Evolutionary conservation across 2,888 invertebrate species (phyloP).

Genomic region (Liodrosophila aerea): DNA sequence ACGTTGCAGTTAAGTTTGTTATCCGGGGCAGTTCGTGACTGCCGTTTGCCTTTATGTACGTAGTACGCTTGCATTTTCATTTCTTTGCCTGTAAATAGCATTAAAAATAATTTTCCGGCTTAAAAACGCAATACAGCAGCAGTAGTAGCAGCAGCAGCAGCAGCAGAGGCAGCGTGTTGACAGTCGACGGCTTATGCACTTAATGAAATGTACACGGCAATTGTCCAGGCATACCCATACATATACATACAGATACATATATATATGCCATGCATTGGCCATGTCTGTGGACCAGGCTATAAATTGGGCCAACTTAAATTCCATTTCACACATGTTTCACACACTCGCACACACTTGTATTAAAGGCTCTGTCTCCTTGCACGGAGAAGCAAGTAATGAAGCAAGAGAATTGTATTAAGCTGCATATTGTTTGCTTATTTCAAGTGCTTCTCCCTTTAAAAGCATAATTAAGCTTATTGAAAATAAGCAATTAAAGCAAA

Average conservation of each 20-base stretch:
- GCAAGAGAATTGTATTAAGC: constrained; percentile 14
- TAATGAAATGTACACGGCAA: constrained; percentile 78
- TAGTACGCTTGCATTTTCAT: constrained; percentile 74
- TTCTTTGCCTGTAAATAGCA: constrained; percentile 70
- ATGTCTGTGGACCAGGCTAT: constrained; percentile 37
- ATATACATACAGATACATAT: constrained; percentile 1
- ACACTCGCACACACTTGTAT: constrained; percentile 39
- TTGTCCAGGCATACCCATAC: constrained; percentile 45
- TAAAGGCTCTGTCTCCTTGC: constrained; percentile 54
- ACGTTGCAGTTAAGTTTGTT: constrained; percentile 29
- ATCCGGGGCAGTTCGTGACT: constrained; percentile 57
- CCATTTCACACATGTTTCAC: constrained; percentile 48
- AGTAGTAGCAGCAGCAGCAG: constrained; percentile 48
- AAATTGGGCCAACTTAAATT: constrained; percentile 73
- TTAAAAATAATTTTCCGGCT: constrained; percentile 77
- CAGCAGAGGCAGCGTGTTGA: constrained; percentile 58
- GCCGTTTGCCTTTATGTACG: constrained; percentile 58
- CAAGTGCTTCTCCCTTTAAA: constrained; percentile 42
- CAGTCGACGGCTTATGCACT: constrained; percentile 77
- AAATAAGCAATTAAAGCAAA: constrained; percentile 4
- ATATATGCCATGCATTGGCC: constrained; percentile 14
- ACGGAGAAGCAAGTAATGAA: constrained; percentile 1
- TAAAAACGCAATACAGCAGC: constrained; percentile 51
- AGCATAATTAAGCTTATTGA: too few species aligned
- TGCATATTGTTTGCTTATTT: constrained; percentile 8